Percentiles rank a stretch among this genome's conserved stretches.
These are phyloP conservation scores for Heliothis subflexa DNA, from an alignment of 1,140 invertebrate genomes.

Conservation along the genomic window DNA sequence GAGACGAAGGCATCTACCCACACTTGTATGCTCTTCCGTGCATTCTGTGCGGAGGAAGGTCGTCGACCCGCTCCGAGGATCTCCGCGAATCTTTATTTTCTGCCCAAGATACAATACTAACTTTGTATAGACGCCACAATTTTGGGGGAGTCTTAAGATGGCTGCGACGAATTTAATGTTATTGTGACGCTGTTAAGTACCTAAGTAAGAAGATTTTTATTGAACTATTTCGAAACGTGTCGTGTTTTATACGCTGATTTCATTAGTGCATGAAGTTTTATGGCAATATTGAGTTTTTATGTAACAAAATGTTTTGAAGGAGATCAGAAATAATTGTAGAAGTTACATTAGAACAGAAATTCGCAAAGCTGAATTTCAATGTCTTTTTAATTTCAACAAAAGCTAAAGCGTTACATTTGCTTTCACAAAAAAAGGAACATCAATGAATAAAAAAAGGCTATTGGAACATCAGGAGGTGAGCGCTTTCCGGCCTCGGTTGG, in stretches of 20 bases:
- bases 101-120: constrained; percentile 48
- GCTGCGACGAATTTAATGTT: constrained; percentile 14
- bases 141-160: constrained; percentile 42
- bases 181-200: not conserved
- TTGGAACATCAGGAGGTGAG: constrained; percentile 54
- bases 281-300: too few relatives aligned
- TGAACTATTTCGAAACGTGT: not conserved
- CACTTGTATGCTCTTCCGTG: constrained; percentile 62
- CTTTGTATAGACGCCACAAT: constrained; percentile 36
- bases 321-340: not conserved
- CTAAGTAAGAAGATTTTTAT: not conserved
- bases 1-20: constrained; percentile 57
- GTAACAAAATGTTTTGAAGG: too few relatives aligned
- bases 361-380: not conserved
- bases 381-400: constrained; percentile 22
- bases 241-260: too few relatives aligned
- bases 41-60: constrained; percentile 68
- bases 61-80: constrained; percentile 66
- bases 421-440: constrained; percentile 60
- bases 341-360: not conserved
- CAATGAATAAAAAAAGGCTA: constrained; percentile 56
- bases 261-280: too few relatives aligned
- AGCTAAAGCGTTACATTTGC: constrained; percentile 14
- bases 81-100: constrained; percentile 73
- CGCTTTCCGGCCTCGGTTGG: constrained; percentile 63